Base-by-base conservation (phyloP, 2,888 invertebrate species). In the Hyposoter didymator region DNA sequence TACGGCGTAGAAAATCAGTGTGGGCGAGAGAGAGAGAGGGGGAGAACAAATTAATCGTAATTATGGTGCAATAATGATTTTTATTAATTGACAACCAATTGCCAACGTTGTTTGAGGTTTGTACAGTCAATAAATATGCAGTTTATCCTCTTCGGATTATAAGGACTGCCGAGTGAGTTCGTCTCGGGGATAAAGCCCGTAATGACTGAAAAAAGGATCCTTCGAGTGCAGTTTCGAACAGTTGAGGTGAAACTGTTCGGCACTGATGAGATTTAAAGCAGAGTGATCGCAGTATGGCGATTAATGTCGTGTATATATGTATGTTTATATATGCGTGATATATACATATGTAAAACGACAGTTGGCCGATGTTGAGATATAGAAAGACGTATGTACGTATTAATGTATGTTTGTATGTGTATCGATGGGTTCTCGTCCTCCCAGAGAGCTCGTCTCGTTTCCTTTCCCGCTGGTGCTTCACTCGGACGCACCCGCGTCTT, bases 401-500 rank as follows among this genome's bases (percentile, higher is more conserved):
- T 66, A 17, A 66, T 39, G 39, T 66, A 66, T 75, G 47, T 14
- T n/a, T 73, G 39, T 39, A 52, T 76, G 47, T 32, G 67, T 52
- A 67, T 76, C 49, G 66, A 52, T 52, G 67, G 67, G 67, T 39
- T 76, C 39, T 76, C 66, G 28, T 76, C 52, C 75, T 76, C 75
- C 35, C 75, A 32, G 52, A 49, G 32, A 32, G 64, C 47, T 74
- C 74, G 75, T 76, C 70, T 75, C 79, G 79, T 84, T 74, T 84
- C 74, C 84, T 74, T 75, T 76, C 70, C 78, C 49, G 70, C 75
- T 79, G 74, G 78, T 78, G 59, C 66, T 78, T 78, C 72, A 64
- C 80, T 73, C 73, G 80, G 73, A 89, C 88, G 88, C 87, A 89
- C 87, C 86, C 88, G 89, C 89, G 88, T 89, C 88, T 90, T 88